Evolutionary conservation across 2,888 invertebrate genomes (phyloP), one percentile per base, ranked within the genome.

Genomic region (Mythimna pallens): DNA sequence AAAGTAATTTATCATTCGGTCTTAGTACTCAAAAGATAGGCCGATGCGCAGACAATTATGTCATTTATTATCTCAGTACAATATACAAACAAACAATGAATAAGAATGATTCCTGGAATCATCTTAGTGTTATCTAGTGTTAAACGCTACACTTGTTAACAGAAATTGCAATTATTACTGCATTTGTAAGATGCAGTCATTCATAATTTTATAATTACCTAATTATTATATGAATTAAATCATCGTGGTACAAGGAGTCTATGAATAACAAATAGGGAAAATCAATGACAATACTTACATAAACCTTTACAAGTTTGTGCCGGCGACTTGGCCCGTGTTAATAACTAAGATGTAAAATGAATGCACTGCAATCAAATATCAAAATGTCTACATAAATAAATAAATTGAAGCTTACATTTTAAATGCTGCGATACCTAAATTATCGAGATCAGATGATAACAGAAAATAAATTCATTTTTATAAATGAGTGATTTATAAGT

Each of bases 31-130:
- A 67, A 61, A 65, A 70, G 66, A 70, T 67, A 57, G 52, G 40
- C 9, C 5, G 70, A 63, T 67, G 67, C 0, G 30, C 34, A 68
- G 69, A 75, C 68, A 59, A 76, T 64, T 81, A 75, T 67, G 70
- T 58, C 82, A 73, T 80, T 70, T 52, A 72, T 65, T 76, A 78
- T 80, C 73, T 63, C 9, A 67, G 50, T 40, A 76, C 52, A 63
- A 59, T 66, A 64, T 59, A n/a, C 47, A 67, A 59, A 64, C 66
- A 76, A 75, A 85, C 80, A 80, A 81, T 76, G 75, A 78, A 63
- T 83, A 73, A 76, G 52, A 61, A 70, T 78, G 9, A 61, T 85
- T 85, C 85, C 50, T 63, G 64, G 85, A 85, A 81, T 61, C 71
- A 72, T 76, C 81, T 83, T 72, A 30, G 34, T 20, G 62, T 81